Conservation (phyloP, 2,797 vertebrate species). For the Myoxocephalus aenaeus region DNA sequence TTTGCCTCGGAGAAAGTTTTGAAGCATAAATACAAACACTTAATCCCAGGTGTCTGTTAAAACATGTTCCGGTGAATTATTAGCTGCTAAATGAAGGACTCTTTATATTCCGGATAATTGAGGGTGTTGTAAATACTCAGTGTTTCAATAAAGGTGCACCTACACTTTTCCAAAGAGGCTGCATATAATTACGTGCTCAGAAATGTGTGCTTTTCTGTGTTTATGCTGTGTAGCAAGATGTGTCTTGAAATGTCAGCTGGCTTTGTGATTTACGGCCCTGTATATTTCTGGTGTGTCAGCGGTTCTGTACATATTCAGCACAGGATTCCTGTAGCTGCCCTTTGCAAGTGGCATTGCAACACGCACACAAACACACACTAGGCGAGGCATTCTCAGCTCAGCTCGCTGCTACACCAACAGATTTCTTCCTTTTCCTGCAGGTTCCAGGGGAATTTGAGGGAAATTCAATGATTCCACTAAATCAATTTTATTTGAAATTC, state of each 20-base stretch:
- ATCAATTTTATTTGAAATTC: conserved; percentile 91
- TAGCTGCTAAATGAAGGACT: conserved; percentile 73
- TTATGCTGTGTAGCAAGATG: conserved; percentile 74
- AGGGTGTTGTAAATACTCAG: conserved; percentile 77
- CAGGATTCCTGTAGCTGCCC: conserved; percentile 61
- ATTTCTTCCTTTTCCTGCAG: conserved; percentile 57
- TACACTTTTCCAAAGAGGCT: conserved; percentile 60
- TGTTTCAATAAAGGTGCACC: conserved; percentile 63
- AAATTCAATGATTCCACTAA: conserved; percentile 89
- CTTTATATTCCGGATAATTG: conserved; percentile 80
- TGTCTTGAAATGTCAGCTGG: conserved; percentile 76
- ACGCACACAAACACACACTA: conserved; percentile 20
- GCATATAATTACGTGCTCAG: conserved; percentile 78
- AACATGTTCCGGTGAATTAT: conserved; percentile 72
- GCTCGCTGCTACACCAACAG: conserved; percentile 58
- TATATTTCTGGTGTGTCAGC: conserved; percentile 81
- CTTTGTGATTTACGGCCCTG: conserved; percentile 76
- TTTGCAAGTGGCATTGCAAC: conserved; percentile 29
- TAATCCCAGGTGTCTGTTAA: conserved; percentile 57
- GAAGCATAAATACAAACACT: conserved; percentile 43
- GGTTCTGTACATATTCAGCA: conserved; percentile 69
- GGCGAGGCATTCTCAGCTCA: conserved; percentile 46
- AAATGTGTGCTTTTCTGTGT: conserved; percentile 64
- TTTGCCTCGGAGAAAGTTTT: conserved; percentile 63
- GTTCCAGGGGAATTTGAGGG: conserved; percentile 88